A percentile compares a stretch with the other conserved stretches of the same genome.
phyloP scores from a whole-genome alignment of 2,888 invertebrate species.

The Furcula furcula region DNA sequence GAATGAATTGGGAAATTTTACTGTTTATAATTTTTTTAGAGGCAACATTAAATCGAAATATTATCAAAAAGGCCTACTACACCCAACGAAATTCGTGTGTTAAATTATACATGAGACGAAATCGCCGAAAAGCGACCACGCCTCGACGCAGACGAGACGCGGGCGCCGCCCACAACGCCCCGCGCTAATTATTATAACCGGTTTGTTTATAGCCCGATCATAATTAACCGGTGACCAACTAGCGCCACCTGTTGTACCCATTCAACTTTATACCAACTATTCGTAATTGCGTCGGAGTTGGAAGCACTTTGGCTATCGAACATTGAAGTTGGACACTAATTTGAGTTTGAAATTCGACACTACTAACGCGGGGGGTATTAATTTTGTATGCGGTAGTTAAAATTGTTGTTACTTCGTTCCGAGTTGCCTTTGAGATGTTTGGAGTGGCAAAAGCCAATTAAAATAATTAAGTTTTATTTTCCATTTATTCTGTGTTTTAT shows the following conservation, averaged over 20 bases:
- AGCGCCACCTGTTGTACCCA: constrained; percentile 66
- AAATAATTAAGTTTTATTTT: too few relatives aligned
- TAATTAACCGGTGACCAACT: constrained; percentile 65
- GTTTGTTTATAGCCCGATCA: constrained; percentile 63
- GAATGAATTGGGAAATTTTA: background rate
- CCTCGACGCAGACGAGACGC: constrained; percentile 39
- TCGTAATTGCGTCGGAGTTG: constrained; percentile 36
- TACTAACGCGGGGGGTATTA: background rate
- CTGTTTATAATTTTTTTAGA: too few relatives aligned
- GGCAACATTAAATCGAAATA: constrained; percentile 22
- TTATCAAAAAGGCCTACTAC: constrained; percentile 38
- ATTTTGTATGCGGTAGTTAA: background rate
- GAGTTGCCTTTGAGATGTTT: too few relatives aligned
- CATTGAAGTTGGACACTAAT: constrained; percentile 26
- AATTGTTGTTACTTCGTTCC: background rate
- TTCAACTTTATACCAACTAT: constrained; percentile 33
- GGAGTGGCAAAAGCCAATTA: too few relatives aligned
- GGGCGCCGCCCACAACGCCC: constrained; percentile 69
- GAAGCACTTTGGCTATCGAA: constrained; percentile 29
- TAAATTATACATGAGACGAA: constrained; percentile 53
- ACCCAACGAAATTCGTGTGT: constrained; percentile 38
- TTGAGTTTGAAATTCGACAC: constrained; percentile 7
- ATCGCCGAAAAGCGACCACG: constrained; percentile 56
- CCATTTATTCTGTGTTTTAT: too few relatives aligned
- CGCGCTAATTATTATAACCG: constrained; percentile 78